A percentile compares a stretch with the other conserved stretches of the same genome.
These are phyloP conservation scores for Hirtodrosophila confusa DNA, from an alignment of 2,888 invertebrate species.

Conservation along the genomic window DNA sequence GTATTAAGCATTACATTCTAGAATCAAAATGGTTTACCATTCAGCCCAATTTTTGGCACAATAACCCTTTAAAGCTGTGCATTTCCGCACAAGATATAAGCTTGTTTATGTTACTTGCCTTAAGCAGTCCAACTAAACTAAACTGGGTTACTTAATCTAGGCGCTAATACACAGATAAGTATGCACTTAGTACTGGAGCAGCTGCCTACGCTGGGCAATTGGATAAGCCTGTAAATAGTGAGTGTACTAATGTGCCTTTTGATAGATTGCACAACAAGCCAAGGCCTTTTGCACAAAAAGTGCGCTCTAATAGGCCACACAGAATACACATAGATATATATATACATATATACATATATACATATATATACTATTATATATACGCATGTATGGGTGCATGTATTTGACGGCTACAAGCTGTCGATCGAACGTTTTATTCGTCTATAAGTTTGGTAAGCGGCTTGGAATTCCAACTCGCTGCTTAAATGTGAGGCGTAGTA, in stretches of 20 bases:
- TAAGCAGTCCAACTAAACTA: no score
- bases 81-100: neutral
- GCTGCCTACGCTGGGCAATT: constrained; percentile 7
- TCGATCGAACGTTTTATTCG: constrained; percentile 33
- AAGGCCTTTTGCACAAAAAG: constrained; percentile 40
- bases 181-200: no score
- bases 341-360: no score
- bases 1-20: no score
- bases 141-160: constrained; percentile 13
- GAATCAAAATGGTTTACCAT: no score
- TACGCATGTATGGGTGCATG: neutral
- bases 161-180: constrained; percentile 17
- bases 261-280: constrained; percentile 42
- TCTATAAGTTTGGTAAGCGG: constrained; percentile 45
- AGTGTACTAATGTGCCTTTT: constrained; percentile 9
- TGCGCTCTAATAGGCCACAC: constrained; percentile 46
- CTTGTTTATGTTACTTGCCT: no score
- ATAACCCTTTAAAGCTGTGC: neutral
- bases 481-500: constrained; percentile 37
- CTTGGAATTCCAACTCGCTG: constrained; percentile 56
- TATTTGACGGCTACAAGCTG: constrained; percentile 14
- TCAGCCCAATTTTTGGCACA: no score
- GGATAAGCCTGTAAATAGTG: neutral
- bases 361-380: neutral
- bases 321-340: neutral